These are phyloP conservation scores for Plestiodon gilberti DNA, from an alignment of 2,113 vertebrate species.

Conservation along the genomic window DNA sequence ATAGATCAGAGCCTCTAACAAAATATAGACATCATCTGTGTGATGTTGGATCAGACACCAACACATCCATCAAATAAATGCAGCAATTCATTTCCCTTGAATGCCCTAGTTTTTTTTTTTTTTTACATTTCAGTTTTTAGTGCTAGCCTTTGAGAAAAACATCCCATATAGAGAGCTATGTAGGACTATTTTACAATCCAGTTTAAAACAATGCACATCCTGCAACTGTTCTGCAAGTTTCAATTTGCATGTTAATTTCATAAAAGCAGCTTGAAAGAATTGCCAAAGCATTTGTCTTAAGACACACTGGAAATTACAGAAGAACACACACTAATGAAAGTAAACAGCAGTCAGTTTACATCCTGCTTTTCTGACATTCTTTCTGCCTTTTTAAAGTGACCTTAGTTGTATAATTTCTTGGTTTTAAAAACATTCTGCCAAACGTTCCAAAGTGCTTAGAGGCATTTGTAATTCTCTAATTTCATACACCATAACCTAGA, in stretches of 20 bases:
- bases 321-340: slow-evolving; percentile 9
- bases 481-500: neutral
- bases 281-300: neutral
- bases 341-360: neutral
- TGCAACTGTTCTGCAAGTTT: neutral
- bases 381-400: neutral
- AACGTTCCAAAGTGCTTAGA: neutral
- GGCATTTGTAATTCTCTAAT: neutral
- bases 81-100: neutral
- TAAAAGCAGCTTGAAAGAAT: slow-evolving; percentile 9
- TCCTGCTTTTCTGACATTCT: neutral
- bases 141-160: neutral
- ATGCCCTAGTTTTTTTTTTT: neutral
- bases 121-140: neutral
- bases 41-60: neutral
- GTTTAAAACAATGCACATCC: slow-evolving; percentile 22
- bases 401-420: neutral
- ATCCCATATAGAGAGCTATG: neutral
- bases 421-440: neutral
- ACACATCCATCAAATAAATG: slow-evolving; percentile 3
- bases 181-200: slow-evolving; percentile 28
- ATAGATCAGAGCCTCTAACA: neutral
- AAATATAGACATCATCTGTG: neutral
- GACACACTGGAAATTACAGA: slow-evolving; percentile 21
- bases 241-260: slow-evolving; percentile 11